These are phyloP conservation scores for Mustelus asterias DNA, from an alignment of 2,113 vertebrate species.

Conservation along the genomic window DNA sequence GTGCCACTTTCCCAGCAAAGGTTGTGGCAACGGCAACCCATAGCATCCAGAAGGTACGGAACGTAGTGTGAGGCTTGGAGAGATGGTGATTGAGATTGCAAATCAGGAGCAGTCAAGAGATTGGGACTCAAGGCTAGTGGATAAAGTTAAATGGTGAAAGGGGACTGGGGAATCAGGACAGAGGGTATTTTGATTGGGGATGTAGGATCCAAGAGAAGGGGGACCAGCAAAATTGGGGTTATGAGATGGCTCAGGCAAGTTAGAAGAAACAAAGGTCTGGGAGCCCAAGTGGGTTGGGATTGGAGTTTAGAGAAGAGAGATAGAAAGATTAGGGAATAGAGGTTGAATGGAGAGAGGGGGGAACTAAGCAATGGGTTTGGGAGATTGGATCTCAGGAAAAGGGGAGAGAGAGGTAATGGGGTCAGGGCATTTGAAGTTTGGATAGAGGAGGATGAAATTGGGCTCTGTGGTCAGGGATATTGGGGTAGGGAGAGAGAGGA, in stretches of 20 bases:
- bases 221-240: not conserved
- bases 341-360: not conserved
- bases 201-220: not conserved
- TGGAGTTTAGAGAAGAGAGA: not conserved
- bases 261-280: not conserved
- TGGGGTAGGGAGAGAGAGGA: not conserved
- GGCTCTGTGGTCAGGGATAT: not conserved
- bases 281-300: too few species aligned
- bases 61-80: not conserved
- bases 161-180: not conserved
- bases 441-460: not conserved
- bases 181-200: not conserved
- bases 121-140: not conserved
- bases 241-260: not conserved
- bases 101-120: not conserved
- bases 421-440: not conserved
- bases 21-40: not conserved
- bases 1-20: not conserved
- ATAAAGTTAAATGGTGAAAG: not conserved
- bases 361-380: not conserved
- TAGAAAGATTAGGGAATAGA: not conserved
- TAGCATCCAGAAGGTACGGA: not conserved
- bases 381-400: not conserved
- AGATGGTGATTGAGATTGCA: not conserved
- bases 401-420: not conserved